Conservation (phyloP, 2,113 vertebrate genomes). For the Macroglossus sobrinus region DNA sequence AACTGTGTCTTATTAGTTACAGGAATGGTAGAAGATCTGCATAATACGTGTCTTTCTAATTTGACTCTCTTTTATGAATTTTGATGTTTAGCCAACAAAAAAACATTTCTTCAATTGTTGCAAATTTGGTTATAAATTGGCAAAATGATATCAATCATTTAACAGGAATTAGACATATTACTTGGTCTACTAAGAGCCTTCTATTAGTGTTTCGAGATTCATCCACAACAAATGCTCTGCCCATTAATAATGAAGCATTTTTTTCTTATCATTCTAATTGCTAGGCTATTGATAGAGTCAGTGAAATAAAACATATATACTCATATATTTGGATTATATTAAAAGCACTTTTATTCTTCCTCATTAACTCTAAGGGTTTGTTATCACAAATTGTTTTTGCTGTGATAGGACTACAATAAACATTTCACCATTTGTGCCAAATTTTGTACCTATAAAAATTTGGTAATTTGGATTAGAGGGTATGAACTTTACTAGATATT, state of each 20-base stretch:
- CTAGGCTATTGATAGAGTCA: neutral
- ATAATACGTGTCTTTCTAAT: neutral
- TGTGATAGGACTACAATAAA: neutral
- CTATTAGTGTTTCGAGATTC: neutral
- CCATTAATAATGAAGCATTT: neutral
- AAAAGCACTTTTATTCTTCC: neutral
- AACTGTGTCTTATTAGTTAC: neutral
- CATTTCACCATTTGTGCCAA: neutral
- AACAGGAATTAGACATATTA: neutral
- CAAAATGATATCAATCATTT: neutral
- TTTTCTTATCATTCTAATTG: neutral
- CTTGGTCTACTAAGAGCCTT: neutral
- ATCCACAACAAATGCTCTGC: neutral
- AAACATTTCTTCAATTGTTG: neutral
- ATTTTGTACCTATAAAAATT: neutral
- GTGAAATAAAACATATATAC: neutral
- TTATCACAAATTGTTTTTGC: neutral
- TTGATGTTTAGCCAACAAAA: neutral
- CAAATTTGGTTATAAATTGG: neutral
- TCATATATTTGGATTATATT: neutral
- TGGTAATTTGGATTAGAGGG: neutral
- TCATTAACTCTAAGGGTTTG: neutral
- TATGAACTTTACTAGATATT: neutral
- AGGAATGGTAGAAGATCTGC: neutral
- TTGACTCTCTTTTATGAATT: neutral